Base-by-base conservation (phyloP, 2,113 vertebrate genomes). In the Symphodus melops region DNA sequence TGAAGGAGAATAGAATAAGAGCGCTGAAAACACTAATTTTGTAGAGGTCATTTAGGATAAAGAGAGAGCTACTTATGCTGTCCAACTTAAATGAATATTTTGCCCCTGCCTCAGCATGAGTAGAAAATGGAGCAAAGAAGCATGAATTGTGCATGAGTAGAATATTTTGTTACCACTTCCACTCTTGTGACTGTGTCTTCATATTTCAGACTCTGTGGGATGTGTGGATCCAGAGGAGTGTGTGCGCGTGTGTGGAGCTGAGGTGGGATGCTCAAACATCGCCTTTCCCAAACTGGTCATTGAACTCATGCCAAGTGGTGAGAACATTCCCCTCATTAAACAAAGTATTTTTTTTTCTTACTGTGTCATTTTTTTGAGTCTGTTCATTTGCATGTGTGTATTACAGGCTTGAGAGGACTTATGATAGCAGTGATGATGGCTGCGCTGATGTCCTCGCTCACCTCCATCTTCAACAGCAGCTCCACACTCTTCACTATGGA, bases 381-480 rank as follows among this genome's bases (percentile, higher is more conserved):
- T 71, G 10, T 42, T 14, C 60, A 14, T 51, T 20, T 42, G 42
- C 61, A 13, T 36, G n/a, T 69, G 48, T 59, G 14, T 42, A 8
- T 65, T 28, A 0, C 87, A 99, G 98, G 96, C 13, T 92, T 98
- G 39, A 90, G 96, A 8, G 98, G 95, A 1, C 90, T 97, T 19
- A 97, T 96, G 97, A 95, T 97, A 0, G 96, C 96, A 0, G 97
- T 96, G 70, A 97, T 96, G 95, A 96, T 97, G 97, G 97, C 97
- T 0, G 96, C 95, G 0, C 94, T 98, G 73, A 92, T 97, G 96
- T 98, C 97, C 0, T 96, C 97, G 0, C 91, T 98, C 86, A 97
- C 96, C 1, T 99, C 96, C 88, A 93, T 97, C 84, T 96, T 96
- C 60, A 98, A 96, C 89, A 97, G 96, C 92, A 97, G 96, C 92